Evolutionary conservation across 2,113 vertebrate species (phyloP).

Genomic region (Jaculus jaculus): DNA sequence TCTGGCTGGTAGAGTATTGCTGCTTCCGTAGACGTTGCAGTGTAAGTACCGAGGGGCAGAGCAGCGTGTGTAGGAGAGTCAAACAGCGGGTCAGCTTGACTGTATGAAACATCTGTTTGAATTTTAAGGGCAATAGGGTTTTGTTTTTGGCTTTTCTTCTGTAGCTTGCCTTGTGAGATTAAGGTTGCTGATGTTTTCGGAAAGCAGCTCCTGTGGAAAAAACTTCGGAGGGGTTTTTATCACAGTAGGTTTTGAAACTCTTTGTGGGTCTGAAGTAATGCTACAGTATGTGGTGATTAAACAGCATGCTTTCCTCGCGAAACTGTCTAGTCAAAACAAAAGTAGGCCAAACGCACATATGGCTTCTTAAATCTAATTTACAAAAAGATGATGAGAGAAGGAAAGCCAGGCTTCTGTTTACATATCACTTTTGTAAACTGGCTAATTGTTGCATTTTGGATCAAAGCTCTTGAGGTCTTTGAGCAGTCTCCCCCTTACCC

Average conservation of each 20-base stretch:
- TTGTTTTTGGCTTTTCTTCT: constrained; percentile 83
- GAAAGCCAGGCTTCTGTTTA: constrained; percentile 43
- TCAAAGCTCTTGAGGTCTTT: background rate
- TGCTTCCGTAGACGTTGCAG: constrained; percentile 52
- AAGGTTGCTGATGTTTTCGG: constrained; percentile 82
- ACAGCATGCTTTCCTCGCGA: background rate
- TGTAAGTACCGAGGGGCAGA: constrained; percentile 57
- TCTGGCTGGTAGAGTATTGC: background rate
- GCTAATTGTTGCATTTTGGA: constrained; percentile 15
- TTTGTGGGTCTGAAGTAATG: constrained; percentile 49
- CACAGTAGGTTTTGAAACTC: constrained; percentile 70
- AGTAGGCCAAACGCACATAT: background rate
- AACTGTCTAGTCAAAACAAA: constrained; percentile 67
- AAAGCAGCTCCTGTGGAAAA: constrained; percentile 85
- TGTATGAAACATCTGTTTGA: constrained; percentile 83
- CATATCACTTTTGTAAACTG: constrained; percentile 28
- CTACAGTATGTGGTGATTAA: constrained; percentile 31
- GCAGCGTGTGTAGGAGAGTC: constrained; percentile 31
- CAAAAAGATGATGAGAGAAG: background rate
- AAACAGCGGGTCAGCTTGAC: constrained; percentile 73
- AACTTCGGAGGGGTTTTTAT: constrained; percentile 79
- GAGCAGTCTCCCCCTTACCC: constrained; percentile 1
- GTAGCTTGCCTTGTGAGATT: constrained; percentile 79
- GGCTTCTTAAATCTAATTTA: background rate
- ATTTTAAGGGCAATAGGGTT: constrained; percentile 81